These are phyloP conservation scores for Oophaga pumilio DNA, from an alignment of 2,113 vertebrate genomes.

Conservation along the genomic window DNA sequence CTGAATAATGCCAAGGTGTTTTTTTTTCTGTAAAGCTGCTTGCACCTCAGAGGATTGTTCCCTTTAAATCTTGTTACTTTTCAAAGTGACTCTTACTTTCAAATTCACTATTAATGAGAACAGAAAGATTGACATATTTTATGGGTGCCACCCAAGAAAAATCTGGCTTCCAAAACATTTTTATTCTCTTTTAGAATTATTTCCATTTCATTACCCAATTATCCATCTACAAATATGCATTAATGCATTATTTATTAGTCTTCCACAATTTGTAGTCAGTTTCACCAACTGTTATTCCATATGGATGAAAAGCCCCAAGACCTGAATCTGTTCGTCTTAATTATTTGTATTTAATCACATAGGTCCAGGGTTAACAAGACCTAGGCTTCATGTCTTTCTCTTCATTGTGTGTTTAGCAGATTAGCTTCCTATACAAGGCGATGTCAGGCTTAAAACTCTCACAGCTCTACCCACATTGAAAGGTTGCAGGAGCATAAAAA, in stretches of 20 bases:
- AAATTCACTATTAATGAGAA: constrained; percentile 3
- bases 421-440: constrained; percentile 61
- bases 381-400: constrained; percentile 61
- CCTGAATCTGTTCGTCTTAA: constrained; percentile 67
- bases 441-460: constrained; percentile 53
- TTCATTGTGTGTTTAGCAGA: constrained; percentile 61
- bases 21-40: background rate
- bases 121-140: constrained; percentile 34
- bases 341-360: constrained; percentile 65
- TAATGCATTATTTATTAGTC: constrained; percentile 64
- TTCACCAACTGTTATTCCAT: constrained; percentile 64
- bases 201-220: constrained; percentile 47
- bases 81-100: background rate
- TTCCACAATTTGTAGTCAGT: constrained; percentile 62
- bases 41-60: background rate
- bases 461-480: constrained; percentile 58
- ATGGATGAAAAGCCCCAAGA: constrained; percentile 62
- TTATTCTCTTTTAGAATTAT: constrained; percentile 4
- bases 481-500: constrained; percentile 72
- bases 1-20: background rate
- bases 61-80: background rate
- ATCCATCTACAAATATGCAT: constrained; percentile 41
- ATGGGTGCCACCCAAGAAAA: constrained; percentile 48
- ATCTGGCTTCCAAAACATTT: constrained; percentile 39
- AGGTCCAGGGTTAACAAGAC: constrained; percentile 60